A percentile compares a stretch with the other conserved stretches of the same genome.
phyloP scores from a whole-genome alignment of 2,797 vertebrate genomes.

The Sebastes oblongus region DNA sequence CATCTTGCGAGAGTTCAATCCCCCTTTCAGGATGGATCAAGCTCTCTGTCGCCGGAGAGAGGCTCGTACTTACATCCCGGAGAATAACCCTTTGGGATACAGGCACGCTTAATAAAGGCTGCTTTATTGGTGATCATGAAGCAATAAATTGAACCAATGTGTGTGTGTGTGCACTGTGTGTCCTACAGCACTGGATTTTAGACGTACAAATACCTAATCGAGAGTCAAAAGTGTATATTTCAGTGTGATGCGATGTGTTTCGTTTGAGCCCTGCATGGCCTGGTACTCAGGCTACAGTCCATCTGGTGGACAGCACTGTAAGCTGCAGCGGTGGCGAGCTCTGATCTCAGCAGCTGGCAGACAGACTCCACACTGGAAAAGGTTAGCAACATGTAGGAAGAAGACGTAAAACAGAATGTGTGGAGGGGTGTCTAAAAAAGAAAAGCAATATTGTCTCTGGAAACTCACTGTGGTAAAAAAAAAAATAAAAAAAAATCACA shows the following conservation, averaged over 20 bases:
- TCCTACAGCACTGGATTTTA: not conserved
- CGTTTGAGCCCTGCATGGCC: slow-evolving; percentile 8
- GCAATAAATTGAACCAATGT: slow-evolving; percentile 3
- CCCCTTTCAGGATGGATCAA: slow-evolving; percentile 73
- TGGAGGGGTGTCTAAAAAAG: too few relatives aligned
- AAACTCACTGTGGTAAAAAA: not conserved
- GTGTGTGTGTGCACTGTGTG: not conserved
- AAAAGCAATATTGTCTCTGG: too few relatives aligned
- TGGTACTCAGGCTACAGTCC: slow-evolving; percentile 30
- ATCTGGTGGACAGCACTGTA: slow-evolving; percentile 41
- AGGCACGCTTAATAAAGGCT: slow-evolving; percentile 31
- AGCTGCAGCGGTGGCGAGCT: slow-evolving; percentile 27
- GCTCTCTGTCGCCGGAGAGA: slow-evolving; percentile 69
- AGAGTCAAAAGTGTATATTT: not conserved
- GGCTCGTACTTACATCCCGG: slow-evolving; percentile 52
- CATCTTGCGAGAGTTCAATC: slow-evolving; percentile 79
- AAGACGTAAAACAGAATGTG: not conserved
- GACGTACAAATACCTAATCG: not conserved
- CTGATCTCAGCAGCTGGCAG: slow-evolving; percentile 38
- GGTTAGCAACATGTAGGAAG: not conserved
- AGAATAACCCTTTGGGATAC: slow-evolving; percentile 48
- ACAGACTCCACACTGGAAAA: slow-evolving; percentile 13
- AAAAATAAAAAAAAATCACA: not conserved
- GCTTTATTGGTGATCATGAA: slow-evolving; percentile 36
- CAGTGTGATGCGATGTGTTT: not conserved